phyloP scores from a whole-genome alignment of 2,113 vertebrate species.

The Piaya cayana region DNA sequence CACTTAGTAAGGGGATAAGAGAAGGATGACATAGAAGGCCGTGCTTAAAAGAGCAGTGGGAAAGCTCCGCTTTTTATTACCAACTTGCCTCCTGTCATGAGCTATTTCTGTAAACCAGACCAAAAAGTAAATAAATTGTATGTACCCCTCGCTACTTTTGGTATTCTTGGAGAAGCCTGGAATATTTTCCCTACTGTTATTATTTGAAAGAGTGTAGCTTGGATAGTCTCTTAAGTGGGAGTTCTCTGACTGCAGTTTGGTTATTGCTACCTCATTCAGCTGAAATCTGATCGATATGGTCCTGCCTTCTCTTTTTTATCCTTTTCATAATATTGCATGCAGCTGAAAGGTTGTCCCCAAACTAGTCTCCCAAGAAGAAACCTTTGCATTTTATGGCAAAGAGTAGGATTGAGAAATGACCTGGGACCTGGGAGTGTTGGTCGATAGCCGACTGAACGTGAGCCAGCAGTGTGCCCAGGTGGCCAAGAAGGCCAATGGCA shows the following conservation, averaged over 20 bases:
- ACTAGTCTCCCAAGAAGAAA: neutral
- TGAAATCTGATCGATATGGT: neutral
- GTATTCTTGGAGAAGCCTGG: neutral
- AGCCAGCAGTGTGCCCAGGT: too few relatives aligned
- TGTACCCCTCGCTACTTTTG: slow-evolving; percentile 1
- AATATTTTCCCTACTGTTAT: neutral
- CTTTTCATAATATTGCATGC: fast-evolving
- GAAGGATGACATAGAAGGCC: slow-evolving; percentile 13
- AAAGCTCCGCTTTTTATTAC: slow-evolving; percentile 41
- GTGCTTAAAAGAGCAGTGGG: slow-evolving; percentile 20
- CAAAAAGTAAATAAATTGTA: slow-evolving; percentile 35
- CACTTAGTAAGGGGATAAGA: slow-evolving; percentile 27
- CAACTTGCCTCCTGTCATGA: slow-evolving; percentile 25
- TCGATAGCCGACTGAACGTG: too few relatives aligned
- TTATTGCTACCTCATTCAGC: neutral
- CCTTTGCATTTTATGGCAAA: neutral
- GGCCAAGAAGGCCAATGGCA: too few relatives aligned
- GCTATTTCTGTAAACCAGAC: slow-evolving; percentile 24
- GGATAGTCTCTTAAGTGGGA: neutral
- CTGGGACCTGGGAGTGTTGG: too few relatives aligned
- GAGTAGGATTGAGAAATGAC: neutral
- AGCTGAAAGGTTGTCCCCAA: neutral
- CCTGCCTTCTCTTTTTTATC: neutral
- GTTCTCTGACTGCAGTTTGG: neutral
- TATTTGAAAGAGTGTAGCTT: neutral